Base-by-base conservation (phyloP, 2,888 invertebrate genomes). In the Drosophila koepferae region DNA sequence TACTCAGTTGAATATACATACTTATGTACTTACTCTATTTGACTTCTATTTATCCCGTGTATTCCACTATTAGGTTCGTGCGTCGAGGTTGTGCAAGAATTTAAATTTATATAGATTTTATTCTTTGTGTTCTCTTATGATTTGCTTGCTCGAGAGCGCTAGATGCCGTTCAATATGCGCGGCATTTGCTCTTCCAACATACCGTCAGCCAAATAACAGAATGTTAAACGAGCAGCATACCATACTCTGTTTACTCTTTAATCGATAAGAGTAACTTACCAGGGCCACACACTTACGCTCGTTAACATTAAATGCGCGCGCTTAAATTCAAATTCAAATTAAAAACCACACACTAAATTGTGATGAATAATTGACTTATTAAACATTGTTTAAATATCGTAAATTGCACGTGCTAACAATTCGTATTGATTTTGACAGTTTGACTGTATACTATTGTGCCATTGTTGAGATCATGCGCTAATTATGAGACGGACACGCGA, bases 401-500 rank as follows among this genome's bases (percentile, higher is more conserved):
- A 23, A 36, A 16, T 46, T 16, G 14, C 62, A n/a, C 43, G 63
- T 44, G 18, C 36, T n/a, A 16, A 48, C 8, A 28, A 9, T 6
- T 2, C 6, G n/a, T 62, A 9, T 71, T 80, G 51, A 53, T n/a
- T 66, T 60, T 80, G 20, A 58, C 70, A 54, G 34, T 43, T 53
- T 10, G 6, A 28, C 31, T 20, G 23, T 10, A 59, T n/a, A 40
- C 16, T 40, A 38, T 38, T 23, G 10, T 16, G 14, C 14, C 51
- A 53, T 41, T 14, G 38, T 43, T 75, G 60, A 73, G 75, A 90
- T 90, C 83, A 86, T 83, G 77, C 64, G 79, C 62, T 76, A 72
- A 67, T 80, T 74, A 63, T 49, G 55, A 67, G 41, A 9, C 49
- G 48, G 74, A 72, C 88, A 89, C 88, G 88, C 86, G 85, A 87